Evolutionary conservation across 2,888 invertebrate genomes (phyloP).

Genomic region (Parnassius glacialis): DNA sequence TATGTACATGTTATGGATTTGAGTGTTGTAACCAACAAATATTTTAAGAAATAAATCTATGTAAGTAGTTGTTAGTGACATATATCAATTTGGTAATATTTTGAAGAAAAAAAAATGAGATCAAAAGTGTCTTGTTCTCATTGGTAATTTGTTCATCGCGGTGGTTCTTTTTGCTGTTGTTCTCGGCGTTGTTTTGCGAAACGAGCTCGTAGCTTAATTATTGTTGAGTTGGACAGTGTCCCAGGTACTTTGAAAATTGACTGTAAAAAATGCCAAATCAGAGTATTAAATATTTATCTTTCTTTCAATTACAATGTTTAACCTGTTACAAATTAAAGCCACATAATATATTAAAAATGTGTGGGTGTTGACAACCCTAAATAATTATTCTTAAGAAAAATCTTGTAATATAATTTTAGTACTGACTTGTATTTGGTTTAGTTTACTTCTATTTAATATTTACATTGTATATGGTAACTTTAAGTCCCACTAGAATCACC

Average conservation of each 20-base stretch:
- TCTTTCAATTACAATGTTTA: too few species aligned
- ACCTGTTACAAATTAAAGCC: too few species aligned
- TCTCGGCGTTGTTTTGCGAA: constrained; percentile 78
- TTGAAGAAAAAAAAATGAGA: constrained; percentile 53
- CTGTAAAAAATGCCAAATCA: constrained; percentile 71
- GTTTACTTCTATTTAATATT: too few species aligned
- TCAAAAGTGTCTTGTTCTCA: constrained; percentile 44
- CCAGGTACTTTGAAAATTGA: constrained; percentile 91
- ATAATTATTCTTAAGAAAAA: too few species aligned
- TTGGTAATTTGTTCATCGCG: constrained; percentile 50
- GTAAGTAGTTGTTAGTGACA: constrained; percentile 28
- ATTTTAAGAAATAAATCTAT: constrained; percentile 12
- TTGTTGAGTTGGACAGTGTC: constrained; percentile 84
- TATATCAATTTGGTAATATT: constrained; percentile 40
- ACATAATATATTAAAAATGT: too few species aligned
- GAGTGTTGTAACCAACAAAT: constrained; percentile 1
- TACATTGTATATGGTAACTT: too few species aligned
- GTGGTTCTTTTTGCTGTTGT: constrained; percentile 67
- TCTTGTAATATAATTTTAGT: too few species aligned
- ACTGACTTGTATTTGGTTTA: too few species aligned
- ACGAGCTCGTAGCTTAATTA: constrained; percentile 82
- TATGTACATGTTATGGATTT: neutral
- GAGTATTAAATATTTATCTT: too few species aligned
- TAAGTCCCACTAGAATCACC: too few species aligned
- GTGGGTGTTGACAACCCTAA: too few species aligned